Evolutionary conservation across 2,888 invertebrate genomes (phyloP).

Genomic region (Heteropelma amictum): DNA sequence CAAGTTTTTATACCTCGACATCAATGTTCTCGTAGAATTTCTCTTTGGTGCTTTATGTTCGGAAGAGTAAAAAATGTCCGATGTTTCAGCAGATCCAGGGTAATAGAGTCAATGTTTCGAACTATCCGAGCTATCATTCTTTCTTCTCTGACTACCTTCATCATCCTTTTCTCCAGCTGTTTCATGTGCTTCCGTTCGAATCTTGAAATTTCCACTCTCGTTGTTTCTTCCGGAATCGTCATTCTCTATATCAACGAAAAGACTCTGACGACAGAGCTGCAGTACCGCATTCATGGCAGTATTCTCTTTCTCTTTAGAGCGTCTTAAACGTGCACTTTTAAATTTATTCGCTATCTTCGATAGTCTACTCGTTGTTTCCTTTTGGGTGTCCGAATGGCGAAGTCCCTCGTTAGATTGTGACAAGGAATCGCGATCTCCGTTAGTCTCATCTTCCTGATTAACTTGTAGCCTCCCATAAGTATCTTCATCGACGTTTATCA

Average conservation of each 20-base stretch:
- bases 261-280: slow-evolving; percentile 86
- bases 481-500: slow-evolving; percentile 84
- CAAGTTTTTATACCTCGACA: no score
- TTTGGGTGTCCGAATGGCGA: slow-evolving; percentile 25
- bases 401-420: slow-evolving; percentile 75
- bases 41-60: no score
- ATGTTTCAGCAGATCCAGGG: no score
- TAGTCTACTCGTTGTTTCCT: slow-evolving; percentile 59
- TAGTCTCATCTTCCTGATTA: slow-evolving; percentile 34
- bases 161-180: background rate
- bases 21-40: no score
- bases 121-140: slow-evolving; percentile 15
- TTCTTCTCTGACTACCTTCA: background rate
- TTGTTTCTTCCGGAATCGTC: background rate
- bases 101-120: no score
- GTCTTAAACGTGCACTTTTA: slow-evolving; percentile 80
- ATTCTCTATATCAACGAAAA: slow-evolving; percentile 81
- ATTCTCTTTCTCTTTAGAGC: slow-evolving; percentile 72
- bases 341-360: slow-evolving; percentile 81
- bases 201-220: slow-evolving; percentile 4
- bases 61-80: no score
- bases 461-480: slow-evolving; percentile 80
- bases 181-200: background rate
- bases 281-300: slow-evolving; percentile 82
- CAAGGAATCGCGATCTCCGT: slow-evolving; percentile 79